Conservation (phyloP, 2,113 vertebrate genomes). For the Brachyhypopomus occidentalis region DNA sequence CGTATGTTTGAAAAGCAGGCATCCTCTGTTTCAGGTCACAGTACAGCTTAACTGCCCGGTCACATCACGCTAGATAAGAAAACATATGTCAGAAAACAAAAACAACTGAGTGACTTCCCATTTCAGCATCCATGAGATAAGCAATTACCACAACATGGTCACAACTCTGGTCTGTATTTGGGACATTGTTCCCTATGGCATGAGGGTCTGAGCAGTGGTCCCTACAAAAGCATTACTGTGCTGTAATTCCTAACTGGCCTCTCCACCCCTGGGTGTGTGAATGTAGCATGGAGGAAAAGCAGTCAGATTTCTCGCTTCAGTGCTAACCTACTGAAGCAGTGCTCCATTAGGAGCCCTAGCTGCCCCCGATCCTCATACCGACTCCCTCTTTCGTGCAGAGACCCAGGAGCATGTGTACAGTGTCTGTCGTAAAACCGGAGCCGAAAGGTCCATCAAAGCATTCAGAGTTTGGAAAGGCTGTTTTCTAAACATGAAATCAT, state of each 20-base stretch:
- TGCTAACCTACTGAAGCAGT: slow-evolving; percentile 54
- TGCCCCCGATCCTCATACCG: slow-evolving; percentile 53
- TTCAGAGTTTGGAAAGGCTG: background rate
- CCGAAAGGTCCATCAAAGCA: slow-evolving; percentile 10
- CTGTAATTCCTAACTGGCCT: slow-evolving; percentile 30
- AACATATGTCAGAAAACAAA: background rate
- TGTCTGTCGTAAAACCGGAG: slow-evolving; percentile 15
- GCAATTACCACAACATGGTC: background rate
- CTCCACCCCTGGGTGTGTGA: slow-evolving; percentile 64
- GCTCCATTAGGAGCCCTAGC: slow-evolving; percentile 67
- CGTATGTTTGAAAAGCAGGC: background rate
- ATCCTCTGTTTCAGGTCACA: background rate
- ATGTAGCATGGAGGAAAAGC: slow-evolving; percentile 57
- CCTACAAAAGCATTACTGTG: slow-evolving; percentile 41
- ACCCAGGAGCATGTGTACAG: slow-evolving; percentile 47
- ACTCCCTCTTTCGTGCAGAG: slow-evolving; percentile 30
- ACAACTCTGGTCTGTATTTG: slow-evolving; percentile 18
- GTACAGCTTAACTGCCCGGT: background rate
- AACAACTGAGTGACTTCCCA: background rate
- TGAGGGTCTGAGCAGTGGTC: background rate
- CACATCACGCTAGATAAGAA: background rate
- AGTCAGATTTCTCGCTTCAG: slow-evolving; percentile 70
- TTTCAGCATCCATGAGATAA: slow-evolving; percentile 30
- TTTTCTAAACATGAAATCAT: slow-evolving; percentile 46
- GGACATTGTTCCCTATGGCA: slow-evolving; percentile 24